Percentiles rank a stretch among this genome's conserved stretches.
phyloP scores from a whole-genome alignment of 30 jellyfish, hydroid and myxozoan genomes.

The Rhopilema esculentum region DNA sequence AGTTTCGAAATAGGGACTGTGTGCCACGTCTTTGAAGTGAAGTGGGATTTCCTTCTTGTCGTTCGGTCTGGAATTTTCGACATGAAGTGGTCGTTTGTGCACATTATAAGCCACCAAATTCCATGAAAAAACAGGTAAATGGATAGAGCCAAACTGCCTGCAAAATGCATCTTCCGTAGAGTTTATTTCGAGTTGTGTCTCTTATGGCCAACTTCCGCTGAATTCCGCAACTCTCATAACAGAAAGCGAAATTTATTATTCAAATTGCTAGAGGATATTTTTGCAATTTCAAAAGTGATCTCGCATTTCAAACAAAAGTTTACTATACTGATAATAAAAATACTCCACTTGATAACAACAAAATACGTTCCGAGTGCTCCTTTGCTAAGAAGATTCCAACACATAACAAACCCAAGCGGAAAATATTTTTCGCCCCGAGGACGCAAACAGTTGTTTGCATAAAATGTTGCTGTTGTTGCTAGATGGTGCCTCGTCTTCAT shows the following conservation, averaged over 20 bases:
- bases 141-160: conserved; percentile 25
- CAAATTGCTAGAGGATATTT: too few species aligned
- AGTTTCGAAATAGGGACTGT: conserved; percentile 25
- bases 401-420: neutral
- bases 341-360: too few species aligned
- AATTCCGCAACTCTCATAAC: too few species aligned
- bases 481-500: neutral
- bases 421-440: neutral
- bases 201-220: too few species aligned
- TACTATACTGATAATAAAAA: too few species aligned
- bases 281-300: too few species aligned
- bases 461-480: neutral
- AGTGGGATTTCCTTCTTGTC: conserved; percentile 51
- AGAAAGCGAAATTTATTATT: neutral
- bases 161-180: conserved; percentile 21
- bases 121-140: conserved; percentile 20
- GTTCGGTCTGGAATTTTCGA: conserved; percentile 67
- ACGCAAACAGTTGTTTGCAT: neutral
- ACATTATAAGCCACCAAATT: conserved; percentile 69
- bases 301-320: too few species aligned
- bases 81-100: conserved; percentile 22
- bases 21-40: conserved; percentile 53
- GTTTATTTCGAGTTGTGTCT: too few species aligned
- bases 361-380: too few species aligned
- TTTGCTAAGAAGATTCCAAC: neutral